These are phyloP conservation scores for Chymomyza procnemis DNA, from an alignment of 2,888 invertebrate species.

Conservation along the genomic window DNA sequence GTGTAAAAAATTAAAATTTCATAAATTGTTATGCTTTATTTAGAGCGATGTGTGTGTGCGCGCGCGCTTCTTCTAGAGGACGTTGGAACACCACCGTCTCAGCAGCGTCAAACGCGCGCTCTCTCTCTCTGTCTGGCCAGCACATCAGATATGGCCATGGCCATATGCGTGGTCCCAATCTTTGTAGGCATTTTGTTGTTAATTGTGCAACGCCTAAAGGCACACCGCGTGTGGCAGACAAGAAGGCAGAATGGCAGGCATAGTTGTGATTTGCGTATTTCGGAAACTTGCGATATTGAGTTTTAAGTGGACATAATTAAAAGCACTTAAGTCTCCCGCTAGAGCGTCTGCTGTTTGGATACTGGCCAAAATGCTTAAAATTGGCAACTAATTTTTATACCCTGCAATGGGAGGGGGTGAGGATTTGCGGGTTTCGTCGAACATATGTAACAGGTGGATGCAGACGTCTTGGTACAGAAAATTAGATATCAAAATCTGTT, in stretches of 20 bases:
- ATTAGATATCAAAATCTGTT: too few relatives aligned
- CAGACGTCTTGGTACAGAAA: too few relatives aligned
- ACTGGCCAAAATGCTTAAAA: constrained; percentile 26
- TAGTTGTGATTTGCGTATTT: constrained; percentile 55
- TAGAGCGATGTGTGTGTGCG: constrained; percentile 44
- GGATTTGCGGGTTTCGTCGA: too few relatives aligned
- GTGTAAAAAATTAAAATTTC: constrained; percentile 68
- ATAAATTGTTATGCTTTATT: constrained; percentile 69
- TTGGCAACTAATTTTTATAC: constrained; percentile 52
- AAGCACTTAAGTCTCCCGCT: constrained; percentile 61
- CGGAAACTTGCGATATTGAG: constrained; percentile 64
- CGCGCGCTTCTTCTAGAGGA: too few relatives aligned
- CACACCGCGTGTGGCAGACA: constrained; percentile 29
- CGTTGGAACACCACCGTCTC: neutral
- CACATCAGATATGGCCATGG: neutral
- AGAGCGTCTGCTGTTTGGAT: constrained; percentile 23
- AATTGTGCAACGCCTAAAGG: constrained; percentile 33
- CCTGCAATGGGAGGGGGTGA: too few relatives aligned
- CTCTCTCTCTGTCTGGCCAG: neutral
- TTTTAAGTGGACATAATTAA: constrained; percentile 70
- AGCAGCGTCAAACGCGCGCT: neutral
- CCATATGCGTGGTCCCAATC: neutral
- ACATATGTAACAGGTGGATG: too few relatives aligned
- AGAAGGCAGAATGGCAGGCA: neutral
- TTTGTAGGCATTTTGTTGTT: constrained; percentile 18